Conservation (phyloP, 2,888 invertebrate species). For the Thera britannica region DNA sequence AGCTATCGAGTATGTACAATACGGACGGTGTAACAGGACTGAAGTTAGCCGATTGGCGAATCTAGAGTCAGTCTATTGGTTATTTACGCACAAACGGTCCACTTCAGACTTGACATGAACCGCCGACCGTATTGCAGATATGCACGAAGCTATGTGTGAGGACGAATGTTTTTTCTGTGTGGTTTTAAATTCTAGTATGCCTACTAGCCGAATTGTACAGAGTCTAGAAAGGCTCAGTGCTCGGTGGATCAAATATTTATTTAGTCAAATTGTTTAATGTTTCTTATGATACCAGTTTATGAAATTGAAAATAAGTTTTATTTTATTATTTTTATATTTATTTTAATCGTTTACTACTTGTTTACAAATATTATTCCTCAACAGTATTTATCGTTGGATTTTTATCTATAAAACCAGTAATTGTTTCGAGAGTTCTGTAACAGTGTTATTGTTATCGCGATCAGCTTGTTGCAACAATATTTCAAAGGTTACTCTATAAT, state of each 20-base stretch:
- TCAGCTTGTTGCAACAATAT: not conserved
- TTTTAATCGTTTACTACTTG: not conserved
- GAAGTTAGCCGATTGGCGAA: too few relatives aligned
- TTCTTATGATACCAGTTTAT: slow-evolving; percentile 11
- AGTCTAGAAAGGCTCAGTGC: not conserved
- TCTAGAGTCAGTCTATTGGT: too few relatives aligned
- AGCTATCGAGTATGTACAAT: too few relatives aligned
- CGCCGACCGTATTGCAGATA: not conserved
- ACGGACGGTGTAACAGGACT: too few relatives aligned
- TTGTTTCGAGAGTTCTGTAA: too few relatives aligned
- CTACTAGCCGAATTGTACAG: not conserved
- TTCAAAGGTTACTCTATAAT: not conserved
- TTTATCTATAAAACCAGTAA: too few relatives aligned
- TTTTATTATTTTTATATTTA: slow-evolving; percentile 1
- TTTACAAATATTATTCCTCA: not conserved
- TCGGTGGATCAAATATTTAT: slow-evolving; percentile 2
- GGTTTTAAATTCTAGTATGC: not conserved
- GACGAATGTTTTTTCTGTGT: not conserved
- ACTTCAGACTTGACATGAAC: too few relatives aligned
- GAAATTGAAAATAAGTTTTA: not conserved
- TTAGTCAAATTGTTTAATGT: slow-evolving; percentile 4
- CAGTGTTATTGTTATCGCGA: too few relatives aligned
- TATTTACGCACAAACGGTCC: too few relatives aligned
- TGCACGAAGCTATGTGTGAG: not conserved
- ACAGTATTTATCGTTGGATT: not conserved